Evolutionary conservation across 2,797 vertebrate genomes (phyloP).

Genomic region (Dendrocincla fuliginosa): DNA sequence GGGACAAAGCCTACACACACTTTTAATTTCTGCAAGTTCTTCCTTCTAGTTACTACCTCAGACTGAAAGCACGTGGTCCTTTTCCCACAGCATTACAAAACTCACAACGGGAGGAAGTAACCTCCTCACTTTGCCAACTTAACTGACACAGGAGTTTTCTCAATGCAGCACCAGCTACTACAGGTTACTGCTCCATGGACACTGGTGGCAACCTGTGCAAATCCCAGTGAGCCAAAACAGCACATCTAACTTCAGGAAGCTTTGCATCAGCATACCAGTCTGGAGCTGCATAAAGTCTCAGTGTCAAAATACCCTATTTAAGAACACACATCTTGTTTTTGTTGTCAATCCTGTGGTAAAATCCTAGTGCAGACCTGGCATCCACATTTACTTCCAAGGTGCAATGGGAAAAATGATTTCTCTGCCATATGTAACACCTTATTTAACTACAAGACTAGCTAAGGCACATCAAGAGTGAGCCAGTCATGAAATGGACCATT

Average conservation of each 20-base stretch:
- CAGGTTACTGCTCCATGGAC: not conserved
- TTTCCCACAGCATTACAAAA: not conserved
- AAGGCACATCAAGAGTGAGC: not conserved
- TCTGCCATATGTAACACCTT: not conserved
- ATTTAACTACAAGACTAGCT: not conserved
- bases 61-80: not conserved
- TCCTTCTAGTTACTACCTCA: not conserved
- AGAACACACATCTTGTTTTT: not conserved
- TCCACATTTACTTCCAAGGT: not conserved
- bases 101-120: not conserved
- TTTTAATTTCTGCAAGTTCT: not conserved
- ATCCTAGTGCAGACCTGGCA: not conserved
- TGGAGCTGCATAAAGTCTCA: not conserved
- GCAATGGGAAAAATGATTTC: not conserved
- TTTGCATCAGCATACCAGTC: not conserved
- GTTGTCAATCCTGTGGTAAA: not conserved
- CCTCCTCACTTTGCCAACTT: not conserved
- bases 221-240: not conserved
- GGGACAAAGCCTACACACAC: not conserved
- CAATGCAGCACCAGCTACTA: not conserved
- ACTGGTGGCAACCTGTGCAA: rapidly evolving
- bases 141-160: not conserved
- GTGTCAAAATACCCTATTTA: not conserved
- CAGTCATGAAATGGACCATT: not conserved
- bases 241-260: not conserved